A percentile compares a stretch with the other conserved stretches of the same genome.
phyloP scores from a whole-genome alignment of 2,113 vertebrate genomes.

The Bubo scandiacus region DNA sequence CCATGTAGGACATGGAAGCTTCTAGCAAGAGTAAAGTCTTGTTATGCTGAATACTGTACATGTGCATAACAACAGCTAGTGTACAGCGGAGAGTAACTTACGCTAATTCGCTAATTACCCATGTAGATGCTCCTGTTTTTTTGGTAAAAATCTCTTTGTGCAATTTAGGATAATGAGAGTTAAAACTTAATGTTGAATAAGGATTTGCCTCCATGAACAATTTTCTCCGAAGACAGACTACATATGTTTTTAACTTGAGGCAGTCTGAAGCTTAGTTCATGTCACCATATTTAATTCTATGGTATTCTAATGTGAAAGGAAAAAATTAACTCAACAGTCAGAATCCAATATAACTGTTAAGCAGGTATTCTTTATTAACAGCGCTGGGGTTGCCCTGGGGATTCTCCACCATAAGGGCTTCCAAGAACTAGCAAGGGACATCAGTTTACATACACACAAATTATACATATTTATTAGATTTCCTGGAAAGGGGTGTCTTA shows the following conservation, averaged over 20 bases:
- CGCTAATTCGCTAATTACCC: background rate
- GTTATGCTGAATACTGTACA: background rate
- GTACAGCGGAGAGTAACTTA: background rate
- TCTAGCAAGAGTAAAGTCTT: background rate
- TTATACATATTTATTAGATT: too few relatives aligned
- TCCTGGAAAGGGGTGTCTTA: too few relatives aligned
- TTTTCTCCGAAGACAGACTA: background rate
- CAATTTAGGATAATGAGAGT: background rate
- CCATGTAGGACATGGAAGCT: background rate
- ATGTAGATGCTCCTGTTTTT: background rate
- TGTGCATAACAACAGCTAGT: background rate
- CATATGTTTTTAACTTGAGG: background rate
- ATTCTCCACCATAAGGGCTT: too few relatives aligned
- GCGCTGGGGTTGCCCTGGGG: too few relatives aligned
- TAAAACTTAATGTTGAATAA: background rate
- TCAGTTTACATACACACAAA: too few relatives aligned
- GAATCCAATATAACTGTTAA: too few relatives aligned
- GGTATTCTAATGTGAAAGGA: too few relatives aligned
- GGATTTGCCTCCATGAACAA: background rate
- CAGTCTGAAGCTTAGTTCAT: background rate
- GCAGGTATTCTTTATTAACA: too few relatives aligned
- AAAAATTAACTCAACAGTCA: too few relatives aligned
- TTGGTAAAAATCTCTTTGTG: background rate
- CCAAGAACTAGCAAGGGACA: too few relatives aligned
- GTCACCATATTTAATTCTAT: background rate